These are phyloP conservation scores for Metacarcinus magister DNA, from an alignment of 2,888 invertebrate species.

Conservation along the genomic window DNA sequence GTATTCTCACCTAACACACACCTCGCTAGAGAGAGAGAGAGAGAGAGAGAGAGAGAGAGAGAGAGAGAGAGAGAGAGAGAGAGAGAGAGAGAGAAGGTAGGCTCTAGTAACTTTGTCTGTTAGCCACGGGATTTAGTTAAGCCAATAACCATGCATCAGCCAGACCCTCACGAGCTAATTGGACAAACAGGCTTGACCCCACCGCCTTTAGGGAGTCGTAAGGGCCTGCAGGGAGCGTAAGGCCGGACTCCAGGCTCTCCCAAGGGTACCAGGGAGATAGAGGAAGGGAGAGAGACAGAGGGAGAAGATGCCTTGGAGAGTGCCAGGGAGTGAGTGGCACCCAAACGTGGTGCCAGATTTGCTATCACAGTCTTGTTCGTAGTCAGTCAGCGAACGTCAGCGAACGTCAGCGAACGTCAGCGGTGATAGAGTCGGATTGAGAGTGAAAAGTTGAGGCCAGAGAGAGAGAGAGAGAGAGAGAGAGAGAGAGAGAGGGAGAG, in stretches of 20 bases:
- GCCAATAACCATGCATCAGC: constrained; percentile 75
- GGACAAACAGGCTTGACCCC: constrained; percentile 76
- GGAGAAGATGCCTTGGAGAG: background rate
- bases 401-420: background rate
- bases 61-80: background rate
- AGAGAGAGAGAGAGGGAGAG: constrained; percentile 54
- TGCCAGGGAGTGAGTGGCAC: background rate
- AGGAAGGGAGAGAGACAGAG: too few species aligned
- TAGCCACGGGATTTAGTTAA: constrained; percentile 67
- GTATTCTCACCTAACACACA: background rate
- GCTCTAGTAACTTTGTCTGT: constrained; percentile 64
- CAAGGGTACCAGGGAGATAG: too few species aligned
- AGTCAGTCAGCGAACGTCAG: background rate
- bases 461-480: constrained; percentile 45
- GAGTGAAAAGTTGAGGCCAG: background rate
- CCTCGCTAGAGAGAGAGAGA: background rate
- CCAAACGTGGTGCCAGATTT: background rate
- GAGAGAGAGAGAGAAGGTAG: background rate
- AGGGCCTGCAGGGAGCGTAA: constrained; percentile 66
- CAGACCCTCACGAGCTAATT: constrained; percentile 65
- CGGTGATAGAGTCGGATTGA: background rate
- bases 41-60: background rate
- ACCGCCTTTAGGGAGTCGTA: constrained; percentile 61
- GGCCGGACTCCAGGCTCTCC: too few species aligned
- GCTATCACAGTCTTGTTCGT: background rate